Evolutionary conservation across 2,797 vertebrate species (phyloP), one percentile per base, ranked within the genome.

Genomic region (Acanthopagrus latus): DNA sequence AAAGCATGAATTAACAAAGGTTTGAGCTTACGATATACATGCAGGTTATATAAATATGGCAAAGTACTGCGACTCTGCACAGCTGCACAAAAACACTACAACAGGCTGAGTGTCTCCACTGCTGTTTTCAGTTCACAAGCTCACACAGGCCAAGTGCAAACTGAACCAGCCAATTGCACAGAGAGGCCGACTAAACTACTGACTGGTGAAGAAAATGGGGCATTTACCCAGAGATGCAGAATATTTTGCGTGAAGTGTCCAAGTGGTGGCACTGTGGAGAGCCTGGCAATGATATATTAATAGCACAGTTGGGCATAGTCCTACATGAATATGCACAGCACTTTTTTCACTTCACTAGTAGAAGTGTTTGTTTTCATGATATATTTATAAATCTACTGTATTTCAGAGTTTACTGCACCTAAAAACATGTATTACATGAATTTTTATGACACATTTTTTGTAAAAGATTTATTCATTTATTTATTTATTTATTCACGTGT

Each of bases 121-220:
- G 44, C 33, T 5, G 2, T 60, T 33, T 47, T 7, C 17, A 54
- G 52, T 3, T 43, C 62, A 70, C 21, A 21, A 38, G 25, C 64
- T 57, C 54, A 62, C 50, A 65, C 54, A 38, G 44, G 52, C 65
- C 27, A 44, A 47, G 52, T 43, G 21, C 33, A 71, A 55, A 55
- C 18, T 25, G 56, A 4, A 33, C 29, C 54, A 18, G 21, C 29
- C 63, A 50, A 58, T 27, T 38, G 27, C 41, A 27, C 25, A 46
- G 33, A 8, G 27, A 58, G 65, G 6, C 57, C 33, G 25, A 68
- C 20, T 56, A 52, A 51, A 65, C 33, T 51, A 65, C 8, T 47
- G 59, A 48, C 55, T 55, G 48, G 14, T 47, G 25, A 50, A 14
- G 18, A 71, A 43, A 70, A 64, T 69, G 64, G 56, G 41, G n/a